A percentile compares a stretch with the other conserved stretches of the same genome.
Evolutionary conservation across 2,113 vertebrate genomes (phyloP).

Genomic region (Xiphias gladius): DNA sequence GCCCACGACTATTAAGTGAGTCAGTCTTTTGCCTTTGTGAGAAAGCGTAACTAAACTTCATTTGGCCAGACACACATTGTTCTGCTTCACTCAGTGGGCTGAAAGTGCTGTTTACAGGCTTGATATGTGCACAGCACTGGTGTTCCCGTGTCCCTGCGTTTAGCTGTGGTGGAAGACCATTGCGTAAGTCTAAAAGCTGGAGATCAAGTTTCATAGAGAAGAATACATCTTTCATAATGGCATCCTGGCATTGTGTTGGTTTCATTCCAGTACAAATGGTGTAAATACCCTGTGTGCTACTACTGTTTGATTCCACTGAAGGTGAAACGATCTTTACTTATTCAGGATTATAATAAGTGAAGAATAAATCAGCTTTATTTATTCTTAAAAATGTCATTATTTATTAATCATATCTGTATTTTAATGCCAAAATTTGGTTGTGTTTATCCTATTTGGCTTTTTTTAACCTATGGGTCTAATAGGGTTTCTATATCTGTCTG

Average conservation of each 20-base stretch:
- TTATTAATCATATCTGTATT: not conserved
- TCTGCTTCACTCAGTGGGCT: conserved; percentile 21
- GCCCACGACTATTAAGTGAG: conserved; percentile 35
- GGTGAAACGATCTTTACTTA: not conserved
- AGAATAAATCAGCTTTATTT: not conserved
- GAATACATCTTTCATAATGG: conserved; percentile 33
- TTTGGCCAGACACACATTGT: conserved; percentile 52
- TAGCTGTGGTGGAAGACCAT: not conserved
- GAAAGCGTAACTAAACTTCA: conserved; percentile 63
- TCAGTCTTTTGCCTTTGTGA: conserved; percentile 58
- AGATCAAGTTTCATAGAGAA: conserved; percentile 52
- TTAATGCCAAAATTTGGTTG: not conserved
- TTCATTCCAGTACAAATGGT: conserved; percentile 8
- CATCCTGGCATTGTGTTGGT: conserved; percentile 16
- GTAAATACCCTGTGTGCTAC: conserved; percentile 4
- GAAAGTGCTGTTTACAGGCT: conserved; percentile 19
- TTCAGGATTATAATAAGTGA: not conserved
- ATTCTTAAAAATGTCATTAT: not conserved
- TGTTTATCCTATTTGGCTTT: too few species aligned
- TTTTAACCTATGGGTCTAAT: too few species aligned
- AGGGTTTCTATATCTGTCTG: not conserved
- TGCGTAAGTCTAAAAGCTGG: conserved; percentile 17
- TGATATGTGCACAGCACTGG: not conserved
- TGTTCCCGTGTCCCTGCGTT: not conserved
- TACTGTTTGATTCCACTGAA: not conserved